These are phyloP conservation scores for Stenotaenia linearis DNA, from an alignment of 2,888 invertebrate genomes.

Conservation along the genomic window DNA sequence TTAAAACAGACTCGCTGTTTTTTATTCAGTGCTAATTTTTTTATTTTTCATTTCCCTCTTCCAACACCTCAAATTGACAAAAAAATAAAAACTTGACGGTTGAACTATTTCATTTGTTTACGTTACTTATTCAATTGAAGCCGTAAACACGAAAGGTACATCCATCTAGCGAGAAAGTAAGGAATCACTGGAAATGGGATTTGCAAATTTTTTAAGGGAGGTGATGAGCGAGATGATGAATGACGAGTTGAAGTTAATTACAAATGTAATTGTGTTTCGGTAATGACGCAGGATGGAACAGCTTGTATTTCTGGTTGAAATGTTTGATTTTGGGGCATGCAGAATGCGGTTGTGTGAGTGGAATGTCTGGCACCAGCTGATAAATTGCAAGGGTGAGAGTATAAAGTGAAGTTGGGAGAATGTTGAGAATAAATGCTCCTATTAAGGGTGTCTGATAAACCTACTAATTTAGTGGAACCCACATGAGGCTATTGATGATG, in stretches of 20 bases:
- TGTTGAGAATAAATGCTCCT: constrained; percentile 21
- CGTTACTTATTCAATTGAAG: neutral
- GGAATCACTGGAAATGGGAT: neutral
- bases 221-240: no score
- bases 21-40: neutral
- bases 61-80: neutral
- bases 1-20: neutral
- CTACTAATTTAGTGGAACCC: constrained; percentile 21
- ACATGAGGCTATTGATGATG: constrained; percentile 13
- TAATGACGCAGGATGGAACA: neutral
- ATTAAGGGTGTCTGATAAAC: constrained; percentile 23
- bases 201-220: neutral
- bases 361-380: constrained; percentile 13
- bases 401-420: constrained; percentile 24
- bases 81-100: neutral
- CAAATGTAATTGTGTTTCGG: neutral
- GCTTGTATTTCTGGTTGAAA: constrained; percentile 23
- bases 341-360: constrained; percentile 19
- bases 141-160: neutral
- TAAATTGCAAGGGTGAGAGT: constrained; percentile 22
- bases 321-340: constrained; percentile 24
- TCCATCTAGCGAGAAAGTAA: neutral
- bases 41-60: neutral
- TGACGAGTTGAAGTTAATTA: neutral
- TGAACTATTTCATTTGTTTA: neutral